Base-by-base conservation (phyloP, 2,113 vertebrate genomes). In the Silurus glanis region DNA sequence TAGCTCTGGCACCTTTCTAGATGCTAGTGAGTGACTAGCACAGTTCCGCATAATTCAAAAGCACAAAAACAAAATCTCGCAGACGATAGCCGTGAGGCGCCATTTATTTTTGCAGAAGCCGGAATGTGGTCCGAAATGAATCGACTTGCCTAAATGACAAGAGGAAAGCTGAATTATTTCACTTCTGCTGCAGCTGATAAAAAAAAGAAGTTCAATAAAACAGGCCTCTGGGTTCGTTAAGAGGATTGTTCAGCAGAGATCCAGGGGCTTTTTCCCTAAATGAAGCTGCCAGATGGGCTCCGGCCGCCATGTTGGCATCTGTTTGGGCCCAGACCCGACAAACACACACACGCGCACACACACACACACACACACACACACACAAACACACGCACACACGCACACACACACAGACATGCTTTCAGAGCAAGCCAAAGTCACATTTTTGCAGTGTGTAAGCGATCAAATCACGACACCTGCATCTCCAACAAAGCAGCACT, bases 161-260 rank as follows among this genome's bases (percentile, higher is more conserved):
- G 83, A 89, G 83, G 86, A 87, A 90, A 91, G 86, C 85, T 76
- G 89, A 81, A 85, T 89, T 84, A 82, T 83, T 84, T 90, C 87
- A 85, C 83, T 91, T 90, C 91, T 93, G 92, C 90, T 87, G 71
- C n/a, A 49, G 84, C 87, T 89, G 91, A 92, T 93, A 93, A 92
- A 92, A 88, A 86, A 89, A 87, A 85, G 86, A 86, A 85, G 89
- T 47, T 4, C 59, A 84, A 74, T 74, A 84, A 88, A 82, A 79
- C 80, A 87, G 86, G 88, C 71, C 91, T 85, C 74, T 90, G 91
- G 83, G 87, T 89, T 90, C 88, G 89, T 87, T 93, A 92, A 93
- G 92, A 92, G 92, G 92, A 93, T 92, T 93, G 90, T 90, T 90
- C 81, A 82, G 85, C 71, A 83, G 87, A 84, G 83, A 90, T 90